These are phyloP conservation scores for Macrosteles quadrilineatus DNA, from an alignment of 1,140 invertebrate genomes.

Conservation along the genomic window DNA sequence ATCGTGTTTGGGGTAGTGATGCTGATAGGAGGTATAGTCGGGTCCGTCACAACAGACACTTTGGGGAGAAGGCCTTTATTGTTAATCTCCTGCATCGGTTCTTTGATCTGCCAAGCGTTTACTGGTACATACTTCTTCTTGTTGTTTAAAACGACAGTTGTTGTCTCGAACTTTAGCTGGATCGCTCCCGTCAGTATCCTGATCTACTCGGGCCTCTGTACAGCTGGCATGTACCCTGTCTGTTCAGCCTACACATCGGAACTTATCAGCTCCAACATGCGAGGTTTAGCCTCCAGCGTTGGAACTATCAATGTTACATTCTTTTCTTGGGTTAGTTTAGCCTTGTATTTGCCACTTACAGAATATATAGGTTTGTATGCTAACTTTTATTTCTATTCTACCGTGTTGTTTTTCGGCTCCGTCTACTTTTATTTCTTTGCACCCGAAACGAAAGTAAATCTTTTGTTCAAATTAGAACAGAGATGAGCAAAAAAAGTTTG, in stretches of 20 bases:
- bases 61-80: conserved; percentile 52
- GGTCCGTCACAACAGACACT: conserved; percentile 52
- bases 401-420: not conserved
- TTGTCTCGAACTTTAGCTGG: not conserved
- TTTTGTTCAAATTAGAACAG: conserved; percentile 48
- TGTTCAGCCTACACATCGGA: conserved; percentile 33
- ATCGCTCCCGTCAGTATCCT: conserved; percentile 1
- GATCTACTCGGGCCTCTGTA: too few relatives aligned
- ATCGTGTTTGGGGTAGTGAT: conserved; percentile 37
- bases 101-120: conserved; percentile 14
- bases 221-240: conserved; percentile 31
- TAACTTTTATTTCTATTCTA: not conserved
- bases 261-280: conserved; percentile 36
- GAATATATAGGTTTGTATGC: not conserved
- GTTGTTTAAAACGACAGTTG: not conserved
- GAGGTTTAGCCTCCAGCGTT: conserved; percentile 35
- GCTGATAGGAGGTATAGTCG: conserved; percentile 41
- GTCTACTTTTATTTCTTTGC: conserved; percentile 41
- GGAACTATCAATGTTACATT: conserved; percentile 31
- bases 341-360: not conserved
- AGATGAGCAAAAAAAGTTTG: too few relatives aligned
- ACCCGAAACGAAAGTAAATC: conserved; percentile 55
- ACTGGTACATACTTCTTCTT: conserved; percentile 40
- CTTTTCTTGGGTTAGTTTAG: conserved; percentile 27
- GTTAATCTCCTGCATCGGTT: conserved; percentile 47